Base-by-base conservation (phyloP, 2,797 vertebrate species). In the Coilia nasus region DNA sequence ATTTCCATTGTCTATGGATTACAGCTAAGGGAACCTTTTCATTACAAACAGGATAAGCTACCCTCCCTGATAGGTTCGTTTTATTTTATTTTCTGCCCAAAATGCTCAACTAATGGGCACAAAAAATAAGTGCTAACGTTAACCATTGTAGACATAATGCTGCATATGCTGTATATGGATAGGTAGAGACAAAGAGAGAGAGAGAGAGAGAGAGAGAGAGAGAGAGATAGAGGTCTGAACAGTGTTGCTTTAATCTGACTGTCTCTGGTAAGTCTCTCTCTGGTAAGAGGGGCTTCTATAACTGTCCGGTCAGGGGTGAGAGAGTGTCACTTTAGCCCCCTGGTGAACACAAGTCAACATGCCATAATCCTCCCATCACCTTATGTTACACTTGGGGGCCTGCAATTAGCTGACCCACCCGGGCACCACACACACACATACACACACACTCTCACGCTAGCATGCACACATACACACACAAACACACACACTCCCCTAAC, bases 311-410 rank as follows among this genome's bases (percentile, higher is more conserved):
- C 89, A 19, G 87, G 90, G 89, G 90, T 91, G 87, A 90, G 88
- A 80, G 90, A 91, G 93, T 93, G 93, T 94, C 93, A 91, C 90
- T 91, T 94, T 91, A 92, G 89, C 92, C 84, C 89, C 92, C 92
- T 56, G 86, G 93, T 94, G 93, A 93, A 90, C 93, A 92, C 92
- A 92, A 93, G 93, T 94, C 92, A 94, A 94, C 94, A 94, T 93
- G 91, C 92, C 93, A 91, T 93, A 94, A 93, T 93, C 89, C 93
- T 85, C 91, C 90, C 87, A 89, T 92, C 93, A 94, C 93, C 93
- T 94, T 93, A 93, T 91, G 93, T 95, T 95, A 94, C 94, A 95
- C 92, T 94, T 92, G 91, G 82, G 87, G 91, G 88, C 91, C 91
- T 89, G 90, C 91, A 94, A 94, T 96, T 94, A 94, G 93, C 91